Conservation (phyloP, 2,113 vertebrate genomes). For the Microtus montanus region DNA sequence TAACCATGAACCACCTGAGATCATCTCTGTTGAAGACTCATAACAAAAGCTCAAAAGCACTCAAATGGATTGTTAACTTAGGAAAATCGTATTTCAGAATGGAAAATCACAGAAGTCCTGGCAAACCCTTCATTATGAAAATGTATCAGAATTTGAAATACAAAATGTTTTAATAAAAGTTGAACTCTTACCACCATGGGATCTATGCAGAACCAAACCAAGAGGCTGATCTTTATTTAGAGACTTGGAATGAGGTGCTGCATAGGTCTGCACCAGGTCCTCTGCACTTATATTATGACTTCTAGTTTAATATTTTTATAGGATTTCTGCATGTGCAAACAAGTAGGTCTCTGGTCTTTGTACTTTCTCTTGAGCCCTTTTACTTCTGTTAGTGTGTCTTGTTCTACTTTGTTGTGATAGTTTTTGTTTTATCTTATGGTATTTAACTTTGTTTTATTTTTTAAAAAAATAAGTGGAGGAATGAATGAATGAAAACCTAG, state of each 20-base stretch:
- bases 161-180: constrained; percentile 11
- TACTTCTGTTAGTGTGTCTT: background rate
- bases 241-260: background rate
- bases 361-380: background rate
- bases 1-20: background rate
- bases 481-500: background rate
- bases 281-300: background rate
- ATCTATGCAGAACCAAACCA: background rate
- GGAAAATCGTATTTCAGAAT: constrained; percentile 4
- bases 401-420: background rate
- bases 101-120: constrained; percentile 15
- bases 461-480: background rate
- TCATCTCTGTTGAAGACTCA: constrained; percentile 38
- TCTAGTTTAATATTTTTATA: background rate
- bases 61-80: constrained; percentile 44
- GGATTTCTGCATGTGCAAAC: background rate
- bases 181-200: background rate
- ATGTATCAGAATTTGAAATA: constrained; percentile 42
- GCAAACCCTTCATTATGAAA: constrained; percentile 38
- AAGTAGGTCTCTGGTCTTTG: background rate
- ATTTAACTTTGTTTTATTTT: background rate
- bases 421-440: background rate
- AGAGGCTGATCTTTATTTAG: background rate
- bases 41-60: constrained; percentile 38
- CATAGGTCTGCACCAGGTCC: background rate